Percentiles rank a stretch among this genome's conserved stretches.
Conservation (phyloP, 2,113 vertebrate species). For the Elgaria multicarinata region DNA sequence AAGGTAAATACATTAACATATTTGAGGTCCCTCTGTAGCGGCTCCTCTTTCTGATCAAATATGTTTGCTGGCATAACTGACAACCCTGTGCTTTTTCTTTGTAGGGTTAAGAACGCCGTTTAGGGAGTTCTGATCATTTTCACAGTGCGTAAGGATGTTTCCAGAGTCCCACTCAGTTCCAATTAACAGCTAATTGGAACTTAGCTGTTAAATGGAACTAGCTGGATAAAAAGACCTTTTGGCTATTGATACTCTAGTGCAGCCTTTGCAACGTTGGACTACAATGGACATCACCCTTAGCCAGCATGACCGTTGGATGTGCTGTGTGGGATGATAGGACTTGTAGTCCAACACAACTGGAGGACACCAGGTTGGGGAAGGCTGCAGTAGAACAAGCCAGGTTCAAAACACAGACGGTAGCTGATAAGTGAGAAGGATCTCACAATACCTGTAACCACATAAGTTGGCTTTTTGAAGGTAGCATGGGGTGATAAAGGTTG, state of each 20-base stretch:
- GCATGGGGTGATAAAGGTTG: neutral
- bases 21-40: neutral
- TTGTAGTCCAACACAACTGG: neutral
- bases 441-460: neutral
- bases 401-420: neutral
- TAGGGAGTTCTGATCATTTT: neutral
- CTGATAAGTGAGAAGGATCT: neutral
- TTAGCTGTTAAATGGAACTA: too few relatives aligned
- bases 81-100: neutral
- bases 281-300: neutral
- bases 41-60: neutral
- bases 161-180: neutral
- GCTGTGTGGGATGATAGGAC: neutral
- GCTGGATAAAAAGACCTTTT: neutral
- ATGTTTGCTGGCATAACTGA: neutral
- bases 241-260: neutral
- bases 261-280: neutral
- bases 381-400: neutral
- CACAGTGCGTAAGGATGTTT: neutral
- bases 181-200: neutral
- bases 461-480: neutral
- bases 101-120: neutral
- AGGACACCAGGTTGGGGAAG: neutral
- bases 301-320: neutral
- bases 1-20: slow-evolving; percentile 83